Percentiles rank a stretch among this genome's conserved stretches.
Conservation (phyloP, 2,888 invertebrate genomes). For the Linyphia triangularis region DNA sequence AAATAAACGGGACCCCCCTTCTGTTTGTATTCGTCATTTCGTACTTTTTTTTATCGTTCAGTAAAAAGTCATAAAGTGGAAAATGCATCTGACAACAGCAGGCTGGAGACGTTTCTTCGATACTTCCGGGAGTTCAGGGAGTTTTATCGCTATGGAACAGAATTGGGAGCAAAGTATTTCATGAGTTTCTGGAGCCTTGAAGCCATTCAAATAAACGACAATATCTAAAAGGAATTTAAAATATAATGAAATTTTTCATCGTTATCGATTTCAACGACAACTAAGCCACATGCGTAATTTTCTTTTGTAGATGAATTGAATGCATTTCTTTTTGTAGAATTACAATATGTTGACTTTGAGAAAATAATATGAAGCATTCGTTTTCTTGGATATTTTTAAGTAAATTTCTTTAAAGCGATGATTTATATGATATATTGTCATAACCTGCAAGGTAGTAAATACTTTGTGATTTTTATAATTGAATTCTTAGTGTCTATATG, state of each 20-base stretch:
- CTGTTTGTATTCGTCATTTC: not conserved
- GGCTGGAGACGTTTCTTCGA: not conserved
- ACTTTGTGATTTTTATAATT: too few relatives aligned
- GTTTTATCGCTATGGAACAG: not conserved
- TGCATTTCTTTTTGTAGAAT: not conserved
- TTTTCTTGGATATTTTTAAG: too few relatives aligned
- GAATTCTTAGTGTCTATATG: too few relatives aligned
- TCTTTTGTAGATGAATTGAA: too few relatives aligned
- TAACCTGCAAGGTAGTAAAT: too few relatives aligned
- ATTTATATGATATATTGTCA: too few relatives aligned
- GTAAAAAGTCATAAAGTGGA: slow-evolving; percentile 27
- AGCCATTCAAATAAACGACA: not conserved
- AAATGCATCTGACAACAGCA: slow-evolving; percentile 10
- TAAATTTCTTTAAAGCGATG: too few relatives aligned
- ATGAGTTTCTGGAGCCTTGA: not conserved
- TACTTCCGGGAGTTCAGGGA: not conserved
- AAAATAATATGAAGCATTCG: too few relatives aligned
- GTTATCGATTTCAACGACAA: too few relatives aligned
- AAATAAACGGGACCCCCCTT: slow-evolving; percentile 24
- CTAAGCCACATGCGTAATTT: not conserved
- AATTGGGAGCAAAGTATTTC: not conserved
- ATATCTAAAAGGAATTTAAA: not conserved
- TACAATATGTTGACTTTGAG: too few relatives aligned
- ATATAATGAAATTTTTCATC: not conserved
- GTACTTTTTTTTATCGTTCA: not conserved